These are phyloP conservation scores for Vireo griseus DNA, from an alignment of 2,797 vertebrate genomes.

Conservation along the genomic window DNA sequence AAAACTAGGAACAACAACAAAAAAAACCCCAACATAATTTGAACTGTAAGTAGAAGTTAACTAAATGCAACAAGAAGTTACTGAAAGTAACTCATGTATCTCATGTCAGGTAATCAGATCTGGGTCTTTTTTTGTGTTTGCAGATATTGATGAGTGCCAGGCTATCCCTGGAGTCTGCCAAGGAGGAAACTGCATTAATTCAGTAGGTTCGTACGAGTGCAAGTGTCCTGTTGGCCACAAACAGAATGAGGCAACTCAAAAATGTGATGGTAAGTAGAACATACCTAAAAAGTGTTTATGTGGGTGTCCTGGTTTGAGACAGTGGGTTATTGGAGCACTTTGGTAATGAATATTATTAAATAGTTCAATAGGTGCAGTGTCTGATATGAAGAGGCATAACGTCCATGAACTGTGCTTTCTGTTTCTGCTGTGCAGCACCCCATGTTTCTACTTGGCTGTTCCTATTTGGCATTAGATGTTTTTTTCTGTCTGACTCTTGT, in stretches of 20 bases:
- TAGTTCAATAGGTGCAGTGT: not conserved
- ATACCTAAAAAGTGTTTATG: not conserved
- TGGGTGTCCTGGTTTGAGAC: no score
- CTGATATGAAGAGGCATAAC: not conserved
- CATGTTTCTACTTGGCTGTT: not conserved
- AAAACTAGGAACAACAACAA: not conserved
- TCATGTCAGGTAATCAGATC: not conserved
- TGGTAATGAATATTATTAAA: not conserved
- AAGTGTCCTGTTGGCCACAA: conserved; percentile 75
- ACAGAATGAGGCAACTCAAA: conserved; percentile 73
- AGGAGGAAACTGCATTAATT: conserved; percentile 79
- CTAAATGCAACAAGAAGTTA: not conserved
- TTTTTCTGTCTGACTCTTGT: not conserved
- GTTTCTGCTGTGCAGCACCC: not conserved
- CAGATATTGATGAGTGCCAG: conserved; percentile 83
- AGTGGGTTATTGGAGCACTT: not conserved
- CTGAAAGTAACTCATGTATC: not conserved
- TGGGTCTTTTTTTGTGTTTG: not conserved
- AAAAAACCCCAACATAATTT: not conserved
- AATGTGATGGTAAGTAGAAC: conserved; percentile 74
- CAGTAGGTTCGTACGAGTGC: conserved; percentile 77
- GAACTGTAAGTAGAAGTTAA: not conserved
- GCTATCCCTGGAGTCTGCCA: conserved; percentile 78
- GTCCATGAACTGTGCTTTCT: not conserved
- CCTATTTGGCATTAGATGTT: not conserved